These are phyloP conservation scores for Macrotrachela quadricornifera DNA, from an alignment of 1,140 invertebrate species.

Conservation along the genomic window DNA sequence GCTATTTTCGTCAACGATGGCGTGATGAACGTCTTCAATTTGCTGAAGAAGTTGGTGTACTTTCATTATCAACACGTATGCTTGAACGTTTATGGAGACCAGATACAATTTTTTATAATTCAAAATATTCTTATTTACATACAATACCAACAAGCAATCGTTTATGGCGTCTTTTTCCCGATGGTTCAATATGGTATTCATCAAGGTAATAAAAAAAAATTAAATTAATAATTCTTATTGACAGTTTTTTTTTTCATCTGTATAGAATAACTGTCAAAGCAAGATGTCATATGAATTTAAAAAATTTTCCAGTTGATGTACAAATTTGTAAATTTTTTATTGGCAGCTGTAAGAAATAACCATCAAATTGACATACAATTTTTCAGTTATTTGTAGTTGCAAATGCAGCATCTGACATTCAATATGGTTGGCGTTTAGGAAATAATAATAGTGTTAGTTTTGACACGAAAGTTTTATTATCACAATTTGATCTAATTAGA, in stretches of 20 bases:
- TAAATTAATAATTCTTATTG: neutral
- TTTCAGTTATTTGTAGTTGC: neutral
- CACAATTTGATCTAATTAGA: conserved; percentile 27
- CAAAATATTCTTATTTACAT: conserved; percentile 30
- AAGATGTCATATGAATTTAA: conserved; percentile 82
- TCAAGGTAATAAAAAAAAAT: conserved; percentile 14
- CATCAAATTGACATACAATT: neutral
- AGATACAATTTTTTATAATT: conserved; percentile 30
- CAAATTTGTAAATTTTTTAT: conserved; percentile 13
- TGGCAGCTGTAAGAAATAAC: neutral
- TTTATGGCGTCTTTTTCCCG: conserved; percentile 20
- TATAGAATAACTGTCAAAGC: conserved; percentile 45
- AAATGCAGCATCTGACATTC: neutral
- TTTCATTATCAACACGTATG: conserved; percentile 9
- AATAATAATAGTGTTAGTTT: conserved; percentile 12
- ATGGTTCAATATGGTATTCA: conserved; percentile 21
- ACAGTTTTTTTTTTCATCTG: conserved; percentile 8
- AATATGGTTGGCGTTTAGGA: neutral
- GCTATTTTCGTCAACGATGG: conserved; percentile 23
- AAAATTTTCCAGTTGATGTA: conserved; percentile 40
- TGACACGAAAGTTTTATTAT: conserved; percentile 21
- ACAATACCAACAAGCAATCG: conserved; percentile 27
- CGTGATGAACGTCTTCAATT: conserved; percentile 17
- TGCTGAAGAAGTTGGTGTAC: conserved; percentile 10
- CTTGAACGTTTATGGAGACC: conserved; percentile 14